These are phyloP conservation scores for Drosophila rellima DNA, from an alignment of 2,888 invertebrate species.

Conservation along the genomic window DNA sequence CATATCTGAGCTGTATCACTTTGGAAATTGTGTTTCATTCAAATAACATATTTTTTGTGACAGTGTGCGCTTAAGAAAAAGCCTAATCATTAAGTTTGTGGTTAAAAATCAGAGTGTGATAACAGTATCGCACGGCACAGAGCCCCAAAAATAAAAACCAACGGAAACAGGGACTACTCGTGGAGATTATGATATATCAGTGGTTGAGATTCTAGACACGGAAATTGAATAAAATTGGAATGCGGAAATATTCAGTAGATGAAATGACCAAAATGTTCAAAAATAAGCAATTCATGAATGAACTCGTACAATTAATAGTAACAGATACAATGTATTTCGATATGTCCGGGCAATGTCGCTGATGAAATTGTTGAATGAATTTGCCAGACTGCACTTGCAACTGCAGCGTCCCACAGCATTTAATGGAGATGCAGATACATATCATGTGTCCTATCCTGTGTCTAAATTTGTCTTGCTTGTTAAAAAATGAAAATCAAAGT, in stretches of 20 bases:
- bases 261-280: constrained; percentile 22
- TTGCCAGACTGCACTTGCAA: constrained; percentile 55
- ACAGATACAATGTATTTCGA: constrained; percentile 53
- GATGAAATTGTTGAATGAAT: constrained; percentile 54
- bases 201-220: constrained; percentile 25
- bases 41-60: not conserved
- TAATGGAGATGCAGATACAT: constrained; percentile 13
- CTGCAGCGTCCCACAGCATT: constrained; percentile 32
- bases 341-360: constrained; percentile 55
- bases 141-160: constrained; percentile 39
- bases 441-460: constrained; percentile 38
- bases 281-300: constrained; percentile 50
- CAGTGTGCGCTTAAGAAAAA: constrained; percentile 40
- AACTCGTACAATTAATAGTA: constrained; percentile 55
- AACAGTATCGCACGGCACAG: constrained; percentile 13
- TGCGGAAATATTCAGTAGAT: constrained; percentile 49
- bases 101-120: constrained; percentile 15
- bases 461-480: constrained; percentile 46
- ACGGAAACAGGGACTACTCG: constrained; percentile 33
- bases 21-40: not conserved
- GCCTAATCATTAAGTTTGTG: not conserved
- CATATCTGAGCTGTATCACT: too few species aligned
- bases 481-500: constrained; percentile 63
- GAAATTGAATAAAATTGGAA: constrained; percentile 46
- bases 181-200: constrained; percentile 20